Evolutionary conservation across 2,797 vertebrate species (phyloP).

Genomic region (Graptemys geographica): DNA sequence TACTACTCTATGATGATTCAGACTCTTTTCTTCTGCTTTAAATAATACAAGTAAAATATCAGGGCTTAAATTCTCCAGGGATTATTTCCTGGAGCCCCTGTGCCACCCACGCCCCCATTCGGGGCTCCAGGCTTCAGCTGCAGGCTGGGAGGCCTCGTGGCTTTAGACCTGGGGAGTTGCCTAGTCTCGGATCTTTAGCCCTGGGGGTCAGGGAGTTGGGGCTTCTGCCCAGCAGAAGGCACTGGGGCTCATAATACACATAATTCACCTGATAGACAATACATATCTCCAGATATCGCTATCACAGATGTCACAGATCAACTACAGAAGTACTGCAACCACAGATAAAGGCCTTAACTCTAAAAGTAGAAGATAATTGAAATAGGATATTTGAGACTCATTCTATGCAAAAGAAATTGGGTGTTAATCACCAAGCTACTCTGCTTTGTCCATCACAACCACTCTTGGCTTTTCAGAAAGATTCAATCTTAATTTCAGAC

Average conservation of each 20-base stretch:
- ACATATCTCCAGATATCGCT: fast-evolving
- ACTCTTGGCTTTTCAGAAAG: background rate
- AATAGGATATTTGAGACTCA: fast-evolving
- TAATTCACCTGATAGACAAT: background rate
- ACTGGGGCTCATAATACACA: background rate
- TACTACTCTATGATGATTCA: background rate
- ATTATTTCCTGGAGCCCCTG: too few species aligned
- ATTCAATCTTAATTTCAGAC: background rate
- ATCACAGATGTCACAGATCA: background rate
- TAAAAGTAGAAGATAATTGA: background rate
- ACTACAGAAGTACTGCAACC: background rate
- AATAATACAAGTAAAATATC: too few species aligned
- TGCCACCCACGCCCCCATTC: too few species aligned
- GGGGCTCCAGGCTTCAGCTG: too few species aligned
- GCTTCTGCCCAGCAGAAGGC: too few species aligned
- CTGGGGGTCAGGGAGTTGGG: too few species aligned
- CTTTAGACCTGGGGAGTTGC: too few species aligned
- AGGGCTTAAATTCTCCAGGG: too few species aligned
- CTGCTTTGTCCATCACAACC: fast-evolving
- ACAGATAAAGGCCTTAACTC: background rate
- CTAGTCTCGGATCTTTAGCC: too few species aligned
- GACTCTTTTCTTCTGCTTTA: too few species aligned
- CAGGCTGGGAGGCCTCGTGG: too few species aligned
- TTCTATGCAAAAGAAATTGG: background rate
- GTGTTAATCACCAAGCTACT: background rate